Evolutionary conservation across 2,888 invertebrate species (phyloP).

Genomic region (Apocheima hispidaria): DNA sequence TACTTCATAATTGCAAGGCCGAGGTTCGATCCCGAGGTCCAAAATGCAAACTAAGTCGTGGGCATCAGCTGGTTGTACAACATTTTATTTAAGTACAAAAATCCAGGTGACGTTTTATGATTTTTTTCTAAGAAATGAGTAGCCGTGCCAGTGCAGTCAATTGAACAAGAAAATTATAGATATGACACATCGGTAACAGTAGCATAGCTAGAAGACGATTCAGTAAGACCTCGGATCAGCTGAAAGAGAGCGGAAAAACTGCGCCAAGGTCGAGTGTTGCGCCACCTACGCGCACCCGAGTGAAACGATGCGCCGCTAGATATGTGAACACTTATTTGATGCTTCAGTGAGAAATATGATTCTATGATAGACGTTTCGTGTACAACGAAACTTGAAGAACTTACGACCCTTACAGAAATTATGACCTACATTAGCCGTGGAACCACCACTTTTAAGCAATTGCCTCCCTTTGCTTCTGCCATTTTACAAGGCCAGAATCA

Average conservation of each 20-base stretch:
- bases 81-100: no score
- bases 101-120: neutral
- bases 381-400: constrained; percentile 16
- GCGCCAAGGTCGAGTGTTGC: constrained; percentile 80
- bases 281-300: constrained; percentile 71
- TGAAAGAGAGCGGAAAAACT: constrained; percentile 85
- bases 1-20: no score
- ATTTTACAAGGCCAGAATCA: no score
- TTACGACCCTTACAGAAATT: neutral
- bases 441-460: no score
- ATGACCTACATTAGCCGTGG: no score
- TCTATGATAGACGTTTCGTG: constrained; percentile 36
- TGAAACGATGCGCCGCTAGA: constrained; percentile 66
- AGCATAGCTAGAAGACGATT: constrained; percentile 57
- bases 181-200: constrained; percentile 55
- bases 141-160: neutral
- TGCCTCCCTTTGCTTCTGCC: no score
- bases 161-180: constrained; percentile 19
- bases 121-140: neutral
- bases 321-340: constrained; percentile 53
- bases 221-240: constrained; percentile 69
- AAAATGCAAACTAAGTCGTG: no score
- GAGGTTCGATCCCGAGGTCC: no score
- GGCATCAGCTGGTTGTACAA: no score
- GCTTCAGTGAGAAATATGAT: constrained; percentile 44